Base-by-base conservation (phyloP, 2,113 vertebrate species). In the Gymnorhina tibicen region DNA sequence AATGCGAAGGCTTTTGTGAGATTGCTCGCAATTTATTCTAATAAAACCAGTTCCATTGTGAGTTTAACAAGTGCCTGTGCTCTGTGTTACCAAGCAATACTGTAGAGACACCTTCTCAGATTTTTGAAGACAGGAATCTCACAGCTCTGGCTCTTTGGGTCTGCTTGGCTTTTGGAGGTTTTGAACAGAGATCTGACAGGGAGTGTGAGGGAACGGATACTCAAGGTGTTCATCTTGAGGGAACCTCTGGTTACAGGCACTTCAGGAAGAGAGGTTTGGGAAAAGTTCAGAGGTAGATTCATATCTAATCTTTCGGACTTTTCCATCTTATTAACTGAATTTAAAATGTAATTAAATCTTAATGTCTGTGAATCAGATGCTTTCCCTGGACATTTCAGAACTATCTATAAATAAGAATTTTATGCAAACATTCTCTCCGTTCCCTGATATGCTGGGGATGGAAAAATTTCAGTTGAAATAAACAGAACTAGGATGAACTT, bases 401-500 rank as follows among this genome's bases (percentile, higher is more conserved):
- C 22, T 49, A 23, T 79, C 49, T 41, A 55, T 64, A 84, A 70
- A 92, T 81, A 90, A 5, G 7, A 87, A 68, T 84, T 91, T 95
- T 60, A 60, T 67, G 69, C 72, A 80, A 44, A 47, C 59, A 33
- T 86, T 90, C 92, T 83, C 55, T 93, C 28, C 15, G 9, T 80
- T 79, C 37, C 22, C 52, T 44, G 59, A 24, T 67, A 50, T 50
- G 47, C 24, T 33, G 27, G 20, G 33, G 37, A 80, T 81, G 56
- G 85, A 86, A 84, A 79, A 49, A 44, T 18, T 86, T 86, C 46
- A 86, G 41, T 67, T 53, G 56, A 84, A 88, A 84, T 94, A 41
- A 94, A 85, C 44, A 93, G 72, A 84, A 88, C 68, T 50, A 77
- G 64, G 47, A 19, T 93, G 87, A 95, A 70, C 47, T 95, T 94